Percentiles rank a stretch among this genome's conserved stretches.
These are phyloP conservation scores for Hirtodrosophila alboralis DNA, from an alignment of 2,888 invertebrate species.

Conservation along the genomic window DNA sequence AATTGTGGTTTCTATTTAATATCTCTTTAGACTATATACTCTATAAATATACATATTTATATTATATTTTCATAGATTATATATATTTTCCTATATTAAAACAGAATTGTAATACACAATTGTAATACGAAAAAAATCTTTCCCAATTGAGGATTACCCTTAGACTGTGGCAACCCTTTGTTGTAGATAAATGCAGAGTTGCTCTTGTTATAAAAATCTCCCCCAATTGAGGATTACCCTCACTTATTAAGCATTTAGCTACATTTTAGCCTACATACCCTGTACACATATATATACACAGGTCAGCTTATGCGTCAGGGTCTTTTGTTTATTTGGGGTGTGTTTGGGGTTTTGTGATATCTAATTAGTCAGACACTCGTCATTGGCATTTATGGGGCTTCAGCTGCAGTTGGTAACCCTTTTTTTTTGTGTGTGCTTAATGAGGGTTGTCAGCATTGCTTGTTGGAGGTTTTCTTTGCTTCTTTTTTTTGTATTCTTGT, in stretches of 20 bases:
- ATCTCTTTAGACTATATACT: no score
- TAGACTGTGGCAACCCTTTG: conserved; percentile 3
- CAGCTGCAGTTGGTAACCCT: conserved; percentile 39
- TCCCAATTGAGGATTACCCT: no score
- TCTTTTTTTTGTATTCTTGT: conserved; percentile 1
- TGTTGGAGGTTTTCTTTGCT: conserved; percentile 3
- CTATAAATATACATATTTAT: no score
- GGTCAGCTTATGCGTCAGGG: conserved; percentile 40
- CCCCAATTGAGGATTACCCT: neutral
- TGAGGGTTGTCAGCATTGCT: conserved; percentile 21
- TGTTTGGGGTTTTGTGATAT: conserved; percentile 32
- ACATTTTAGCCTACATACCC: conserved; percentile 20
- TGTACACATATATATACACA: neutral
- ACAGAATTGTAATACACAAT: no score
- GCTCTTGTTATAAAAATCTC: neutral
- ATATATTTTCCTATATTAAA: no score
- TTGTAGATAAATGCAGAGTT: conserved; percentile 2
- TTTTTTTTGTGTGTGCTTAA: conserved; percentile 9
- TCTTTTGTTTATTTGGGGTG: neutral
- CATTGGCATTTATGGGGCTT: conserved; percentile 61
- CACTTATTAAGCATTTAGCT: conserved; percentile 16
- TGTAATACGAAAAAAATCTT: no score
- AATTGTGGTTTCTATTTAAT: no score
- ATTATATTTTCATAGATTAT: no score
- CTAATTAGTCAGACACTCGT: conserved; percentile 63